These are phyloP conservation scores for Sitta carolinensis DNA, from an alignment of 2,797 vertebrate species.

Conservation along the genomic window DNA sequence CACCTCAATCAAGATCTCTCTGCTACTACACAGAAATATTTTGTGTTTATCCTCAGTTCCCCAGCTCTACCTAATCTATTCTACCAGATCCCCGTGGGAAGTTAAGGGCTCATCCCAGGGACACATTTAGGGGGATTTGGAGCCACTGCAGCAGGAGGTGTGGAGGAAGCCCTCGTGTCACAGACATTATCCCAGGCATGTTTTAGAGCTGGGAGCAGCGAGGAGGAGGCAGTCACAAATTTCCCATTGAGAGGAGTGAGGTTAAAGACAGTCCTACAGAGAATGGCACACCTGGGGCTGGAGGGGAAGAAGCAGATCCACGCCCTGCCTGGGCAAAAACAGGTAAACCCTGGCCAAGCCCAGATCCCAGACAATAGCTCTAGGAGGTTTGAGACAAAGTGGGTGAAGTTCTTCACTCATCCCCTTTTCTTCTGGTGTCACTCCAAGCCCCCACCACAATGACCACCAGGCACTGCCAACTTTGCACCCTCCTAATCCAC, in stretches of 20 bases:
- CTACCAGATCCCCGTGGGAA: background rate
- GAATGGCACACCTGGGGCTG: accelerated
- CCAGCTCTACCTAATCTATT: background rate
- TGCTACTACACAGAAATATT: background rate
- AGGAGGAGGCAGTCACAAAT: background rate
- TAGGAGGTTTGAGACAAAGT: background rate
- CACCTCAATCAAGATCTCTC: background rate
- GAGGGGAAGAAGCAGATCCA: background rate
- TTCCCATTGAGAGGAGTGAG: background rate
- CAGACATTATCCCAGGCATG: background rate
- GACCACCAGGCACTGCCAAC: background rate
- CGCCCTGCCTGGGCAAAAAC: accelerated
- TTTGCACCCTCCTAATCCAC: background rate
- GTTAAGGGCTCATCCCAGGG: background rate
- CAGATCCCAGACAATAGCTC: accelerated
- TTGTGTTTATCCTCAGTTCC: background rate
- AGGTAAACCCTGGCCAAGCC: background rate
- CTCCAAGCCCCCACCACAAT: background rate
- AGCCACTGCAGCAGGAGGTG: background rate
- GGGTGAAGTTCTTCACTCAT: background rate
- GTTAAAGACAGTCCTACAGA: background rate
- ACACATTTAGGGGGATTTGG: background rate
- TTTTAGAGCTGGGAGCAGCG: background rate
- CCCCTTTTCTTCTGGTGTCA: background rate
- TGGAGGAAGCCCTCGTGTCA: background rate